Evolutionary conservation across 2,888 invertebrate species (phyloP).

Genomic region (Belgica antarctica): DNA sequence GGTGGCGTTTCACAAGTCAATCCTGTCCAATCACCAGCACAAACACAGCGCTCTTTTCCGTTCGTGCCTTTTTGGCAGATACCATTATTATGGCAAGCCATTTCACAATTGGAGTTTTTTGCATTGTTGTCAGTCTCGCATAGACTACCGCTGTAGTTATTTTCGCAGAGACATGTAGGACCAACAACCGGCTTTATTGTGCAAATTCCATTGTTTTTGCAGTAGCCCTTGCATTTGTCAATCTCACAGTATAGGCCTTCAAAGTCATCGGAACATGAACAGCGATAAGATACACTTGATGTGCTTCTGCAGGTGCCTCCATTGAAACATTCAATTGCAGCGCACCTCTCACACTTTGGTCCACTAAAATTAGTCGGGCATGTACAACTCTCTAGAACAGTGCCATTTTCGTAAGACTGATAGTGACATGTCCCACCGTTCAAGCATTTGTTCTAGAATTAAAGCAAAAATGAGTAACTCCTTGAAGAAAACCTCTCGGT

Average conservation of each 20-base stretch:
- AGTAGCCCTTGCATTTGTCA: constrained; percentile 60
- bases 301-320: constrained; percentile 60
- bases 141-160: constrained; percentile 3
- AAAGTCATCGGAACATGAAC: constrained; percentile 60
- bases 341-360: constrained; percentile 61
- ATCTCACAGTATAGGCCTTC: constrained; percentile 63
- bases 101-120: constrained; percentile 54
- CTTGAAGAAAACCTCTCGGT: constrained; percentile 11
- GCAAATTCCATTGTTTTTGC: constrained; percentile 60
- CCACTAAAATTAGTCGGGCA: constrained; percentile 60
- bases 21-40: constrained; percentile 61
- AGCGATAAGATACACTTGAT: constrained; percentile 54
- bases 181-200: constrained; percentile 51
- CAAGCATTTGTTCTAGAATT: constrained; percentile 56
- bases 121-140: constrained; percentile 33
- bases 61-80: constrained; percentile 41
- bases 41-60: constrained; percentile 56
- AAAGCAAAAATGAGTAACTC: not conserved
- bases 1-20: constrained; percentile 58
- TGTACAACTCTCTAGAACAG: constrained; percentile 55
- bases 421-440: constrained; percentile 61
- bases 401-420: constrained; percentile 41
- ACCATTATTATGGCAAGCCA: constrained; percentile 59
- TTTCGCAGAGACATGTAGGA: constrained; percentile 51
- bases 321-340: constrained; percentile 61